Evolutionary conservation across 2,797 vertebrate species (phyloP).

Genomic region (Intellagama lesueurii): DNA sequence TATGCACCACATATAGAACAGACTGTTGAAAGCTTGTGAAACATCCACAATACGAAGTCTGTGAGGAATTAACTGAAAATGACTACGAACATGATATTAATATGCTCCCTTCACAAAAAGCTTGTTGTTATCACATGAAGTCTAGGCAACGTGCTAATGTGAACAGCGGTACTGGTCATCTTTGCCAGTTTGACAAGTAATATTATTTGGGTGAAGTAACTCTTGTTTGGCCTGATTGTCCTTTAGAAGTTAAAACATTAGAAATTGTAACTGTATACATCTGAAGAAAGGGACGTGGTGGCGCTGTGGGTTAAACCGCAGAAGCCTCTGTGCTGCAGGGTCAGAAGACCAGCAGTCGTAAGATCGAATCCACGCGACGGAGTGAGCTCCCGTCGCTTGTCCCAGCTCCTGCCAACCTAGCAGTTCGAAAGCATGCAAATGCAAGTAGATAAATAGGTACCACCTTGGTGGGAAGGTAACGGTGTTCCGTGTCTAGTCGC

Average conservation of each 20-base stretch:
- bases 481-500: too few relatives aligned
- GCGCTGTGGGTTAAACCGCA: too few relatives aligned
- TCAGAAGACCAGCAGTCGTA: too few relatives aligned
- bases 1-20: background rate
- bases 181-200: conserved; percentile 23
- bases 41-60: conserved; percentile 36
- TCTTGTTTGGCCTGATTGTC: conserved; percentile 6
- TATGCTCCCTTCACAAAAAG: conserved; percentile 32
- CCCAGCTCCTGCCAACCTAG: too few relatives aligned
- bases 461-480: too few relatives aligned
- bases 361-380: too few relatives aligned
- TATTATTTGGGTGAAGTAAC: conserved; percentile 35
- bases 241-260: conserved; percentile 15
- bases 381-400: too few relatives aligned
- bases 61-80: background rate
- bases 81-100: conserved; percentile 22
- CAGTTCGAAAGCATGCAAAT: too few relatives aligned
- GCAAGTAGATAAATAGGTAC: too few relatives aligned
- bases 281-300: too few relatives aligned
- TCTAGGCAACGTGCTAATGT: conserved; percentile 25
- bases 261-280: conserved; percentile 22
- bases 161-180: conserved; percentile 35
- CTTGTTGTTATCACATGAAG: conserved; percentile 44
- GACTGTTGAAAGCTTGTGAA: background rate
- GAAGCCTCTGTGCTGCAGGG: too few relatives aligned